These are phyloP conservation scores for Drosophila neonasuta DNA, from an alignment of 2,888 invertebrate genomes.

Conservation along the genomic window DNA sequence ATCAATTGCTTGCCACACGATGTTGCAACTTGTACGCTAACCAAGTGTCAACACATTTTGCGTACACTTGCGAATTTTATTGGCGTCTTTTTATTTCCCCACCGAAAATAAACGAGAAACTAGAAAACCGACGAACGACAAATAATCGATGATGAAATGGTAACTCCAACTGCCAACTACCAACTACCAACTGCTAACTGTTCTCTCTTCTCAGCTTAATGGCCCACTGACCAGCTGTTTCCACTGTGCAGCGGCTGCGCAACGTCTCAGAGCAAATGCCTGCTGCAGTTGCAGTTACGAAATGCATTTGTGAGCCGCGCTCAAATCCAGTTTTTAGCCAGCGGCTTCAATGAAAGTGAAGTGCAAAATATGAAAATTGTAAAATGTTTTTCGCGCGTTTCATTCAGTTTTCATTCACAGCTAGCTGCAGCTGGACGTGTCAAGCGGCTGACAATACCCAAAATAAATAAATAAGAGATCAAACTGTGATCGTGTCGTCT, in stretches of 20 bases:
- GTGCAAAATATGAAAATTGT: constrained; percentile 59
- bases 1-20: constrained; percentile 26
- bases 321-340: constrained; percentile 68
- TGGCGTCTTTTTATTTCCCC: constrained; percentile 53
- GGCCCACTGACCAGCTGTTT: constrained; percentile 53
- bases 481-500: background rate
- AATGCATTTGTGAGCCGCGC: constrained; percentile 44
- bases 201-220: constrained; percentile 57
- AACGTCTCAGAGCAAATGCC: constrained; percentile 12
- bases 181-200: constrained; percentile 24
- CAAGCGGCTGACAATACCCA: constrained; percentile 14
- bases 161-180: constrained; percentile 28
- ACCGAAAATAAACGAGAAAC: constrained; percentile 30
- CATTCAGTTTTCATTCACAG: constrained; percentile 58
- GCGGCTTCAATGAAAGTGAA: constrained; percentile 52
- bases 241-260: constrained; percentile 27
- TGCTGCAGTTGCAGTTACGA: constrained; percentile 46
- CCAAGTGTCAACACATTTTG: constrained; percentile 60
- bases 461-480: constrained; percentile 7
- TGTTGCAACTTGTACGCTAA: constrained; percentile 46
- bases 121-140: constrained; percentile 31
- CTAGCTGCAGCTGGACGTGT: constrained; percentile 47
- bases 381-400: constrained; percentile 43
- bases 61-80: constrained; percentile 46
- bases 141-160: constrained; percentile 56